Percentiles rank a stretch among this genome's conserved stretches.
Conservation (phyloP, 2,888 invertebrate genomes). For the Cryptocheilus praepositus region DNA sequence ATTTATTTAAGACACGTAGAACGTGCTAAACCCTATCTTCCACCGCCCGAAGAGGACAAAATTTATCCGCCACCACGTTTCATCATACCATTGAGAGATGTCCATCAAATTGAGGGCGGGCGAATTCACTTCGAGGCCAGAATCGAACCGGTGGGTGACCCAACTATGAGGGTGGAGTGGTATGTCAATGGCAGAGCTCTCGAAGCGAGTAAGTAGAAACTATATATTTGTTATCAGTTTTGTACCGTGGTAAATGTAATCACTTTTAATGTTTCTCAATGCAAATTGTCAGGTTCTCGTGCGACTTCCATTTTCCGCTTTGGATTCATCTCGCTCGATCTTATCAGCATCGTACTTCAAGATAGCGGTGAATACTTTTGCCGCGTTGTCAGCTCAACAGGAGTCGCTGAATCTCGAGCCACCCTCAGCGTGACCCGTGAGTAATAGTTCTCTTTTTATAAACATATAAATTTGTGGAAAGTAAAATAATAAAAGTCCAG, state of each 20-base stretch:
- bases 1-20: constrained; percentile 95
- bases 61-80: constrained; percentile 94
- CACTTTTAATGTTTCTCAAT: constrained; percentile 18
- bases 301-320: constrained; percentile 97
- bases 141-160: constrained; percentile 97
- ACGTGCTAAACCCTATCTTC: constrained; percentile 88
- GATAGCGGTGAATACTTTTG: constrained; percentile 95
- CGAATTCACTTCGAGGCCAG: constrained; percentile 98
- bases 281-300: constrained; percentile 85
- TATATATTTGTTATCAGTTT: not conserved
- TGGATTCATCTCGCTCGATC: constrained; percentile 96
- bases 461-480: not conserved
- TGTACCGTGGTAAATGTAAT: not conserved
- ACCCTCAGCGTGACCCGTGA: constrained; percentile 84
- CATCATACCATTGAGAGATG: constrained; percentile 90
- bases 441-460: constrained; percentile 26
- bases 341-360: constrained; percentile 88
- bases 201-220: constrained; percentile 86
- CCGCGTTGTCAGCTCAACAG: constrained; percentile 90
- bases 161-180: constrained; percentile 97
- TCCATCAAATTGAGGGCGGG: constrained; percentile 91
- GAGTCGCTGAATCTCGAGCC: constrained; percentile 90
- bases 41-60: constrained; percentile 89
- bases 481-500: no score
- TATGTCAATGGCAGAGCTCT: constrained; percentile 93